A percentile compares a stretch with the other conserved stretches of the same genome.
Conservation (phyloP, 2,888 invertebrate species). For the Schizotus pectinicornis region DNA sequence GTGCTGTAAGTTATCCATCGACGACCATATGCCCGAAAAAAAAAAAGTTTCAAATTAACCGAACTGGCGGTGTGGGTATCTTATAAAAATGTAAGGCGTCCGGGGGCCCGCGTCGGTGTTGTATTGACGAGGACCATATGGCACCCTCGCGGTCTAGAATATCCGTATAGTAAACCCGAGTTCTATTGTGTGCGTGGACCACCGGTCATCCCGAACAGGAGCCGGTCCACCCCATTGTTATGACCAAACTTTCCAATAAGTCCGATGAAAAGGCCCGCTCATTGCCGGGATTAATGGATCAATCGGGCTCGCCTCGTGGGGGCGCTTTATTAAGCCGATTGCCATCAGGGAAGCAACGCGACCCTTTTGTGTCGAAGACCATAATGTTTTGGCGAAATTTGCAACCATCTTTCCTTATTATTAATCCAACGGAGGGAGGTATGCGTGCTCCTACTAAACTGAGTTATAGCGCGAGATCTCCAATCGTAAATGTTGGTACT, state of each 20-base stretch:
- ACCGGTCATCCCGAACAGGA: constrained; percentile 13
- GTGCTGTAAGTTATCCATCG: too few species aligned
- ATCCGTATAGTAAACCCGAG: not conserved
- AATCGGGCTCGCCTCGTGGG: not conserved
- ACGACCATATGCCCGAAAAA: too few species aligned
- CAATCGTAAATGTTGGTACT: too few species aligned
- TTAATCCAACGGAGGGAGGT: too few species aligned
- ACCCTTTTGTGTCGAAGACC: too few species aligned
- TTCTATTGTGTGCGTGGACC: not conserved
- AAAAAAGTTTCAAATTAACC: too few species aligned
- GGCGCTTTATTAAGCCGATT: constrained; percentile 7
- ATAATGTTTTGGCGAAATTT: too few species aligned
- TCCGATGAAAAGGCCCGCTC: constrained; percentile 38
- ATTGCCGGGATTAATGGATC: constrained; percentile 41
- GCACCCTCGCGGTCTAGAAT: constrained; percentile 23
- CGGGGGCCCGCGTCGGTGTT: constrained; percentile 17
- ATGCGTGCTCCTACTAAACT: too few species aligned
- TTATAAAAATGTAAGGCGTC: not conserved
- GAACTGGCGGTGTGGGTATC: too few species aligned
- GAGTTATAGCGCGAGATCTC: too few species aligned
- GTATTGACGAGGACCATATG: constrained; percentile 25
- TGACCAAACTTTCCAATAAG: constrained; percentile 27
- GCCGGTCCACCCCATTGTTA: not conserved
- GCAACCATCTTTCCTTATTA: too few species aligned
- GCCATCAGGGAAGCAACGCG: not conserved